phyloP scores from a whole-genome alignment of 2,888 invertebrate genomes.

The Melanostoma mellinum region DNA sequence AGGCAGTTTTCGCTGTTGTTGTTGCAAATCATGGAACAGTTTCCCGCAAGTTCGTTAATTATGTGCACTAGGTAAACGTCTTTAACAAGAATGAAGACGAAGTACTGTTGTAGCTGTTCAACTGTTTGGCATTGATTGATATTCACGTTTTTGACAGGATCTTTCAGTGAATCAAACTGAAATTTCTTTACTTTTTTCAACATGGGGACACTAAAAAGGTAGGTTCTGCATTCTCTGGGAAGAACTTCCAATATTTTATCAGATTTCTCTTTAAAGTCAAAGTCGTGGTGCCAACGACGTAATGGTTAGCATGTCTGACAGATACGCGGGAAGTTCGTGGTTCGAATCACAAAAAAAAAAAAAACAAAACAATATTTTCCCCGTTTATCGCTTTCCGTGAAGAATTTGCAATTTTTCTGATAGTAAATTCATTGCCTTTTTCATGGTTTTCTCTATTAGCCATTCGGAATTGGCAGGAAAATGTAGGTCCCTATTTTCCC shows the following conservation, averaged over 20 bases:
- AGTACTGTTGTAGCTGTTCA: conserved; percentile 96
- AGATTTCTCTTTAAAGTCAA: conserved; percentile 94
- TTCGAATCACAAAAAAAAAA: too few species aligned
- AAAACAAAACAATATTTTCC: too few species aligned
- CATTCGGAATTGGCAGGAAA: too few species aligned
- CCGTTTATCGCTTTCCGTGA: too few species aligned
- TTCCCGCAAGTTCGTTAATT: conserved; percentile 96
- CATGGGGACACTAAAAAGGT: conserved; percentile 99
- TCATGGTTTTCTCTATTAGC: too few species aligned
- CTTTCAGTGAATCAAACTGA: conserved; percentile 95
- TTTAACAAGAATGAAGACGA: conserved; percentile 97
- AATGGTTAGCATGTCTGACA: too few species aligned
- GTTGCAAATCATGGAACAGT: conserved; percentile 97
- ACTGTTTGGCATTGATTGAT: conserved; percentile 99
- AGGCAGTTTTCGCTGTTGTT: conserved; percentile 94
- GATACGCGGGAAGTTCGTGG: too few species aligned
- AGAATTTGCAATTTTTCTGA: too few species aligned
- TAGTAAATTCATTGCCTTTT: too few species aligned
- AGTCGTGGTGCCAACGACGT: too few species aligned
- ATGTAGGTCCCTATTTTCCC: too few species aligned
- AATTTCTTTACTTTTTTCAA: conserved; percentile 98
- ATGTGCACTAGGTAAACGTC: conserved; percentile 98
- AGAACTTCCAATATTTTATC: conserved; percentile 95
- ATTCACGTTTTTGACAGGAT: conserved; percentile 98
- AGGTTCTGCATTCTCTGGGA: conserved; percentile 95